Percentiles rank a stretch among this genome's conserved stretches.
phyloP scores from a whole-genome alignment of 2,113 vertebrate genomes.

The Cryptotis parvus region DNA sequence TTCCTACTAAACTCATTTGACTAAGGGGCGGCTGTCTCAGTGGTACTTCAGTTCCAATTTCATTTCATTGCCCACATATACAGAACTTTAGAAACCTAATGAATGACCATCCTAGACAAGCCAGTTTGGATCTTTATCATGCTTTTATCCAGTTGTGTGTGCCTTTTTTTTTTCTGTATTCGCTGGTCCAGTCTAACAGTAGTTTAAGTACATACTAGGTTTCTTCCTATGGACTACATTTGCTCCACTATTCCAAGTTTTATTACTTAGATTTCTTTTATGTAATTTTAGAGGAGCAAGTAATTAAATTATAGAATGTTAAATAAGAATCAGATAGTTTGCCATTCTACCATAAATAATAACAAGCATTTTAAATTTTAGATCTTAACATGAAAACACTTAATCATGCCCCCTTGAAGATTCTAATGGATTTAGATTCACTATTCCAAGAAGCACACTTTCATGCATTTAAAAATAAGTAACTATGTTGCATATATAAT shows the following conservation, averaged over 20 bases:
- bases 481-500: background rate
- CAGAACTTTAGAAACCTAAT: background rate
- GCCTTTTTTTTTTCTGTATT: background rate
- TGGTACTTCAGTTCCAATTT: background rate
- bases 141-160: background rate
- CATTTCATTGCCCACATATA: background rate
- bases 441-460: background rate
- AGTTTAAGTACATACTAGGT: background rate
- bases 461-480: background rate
- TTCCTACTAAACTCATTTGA: background rate
- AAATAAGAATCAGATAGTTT: background rate
- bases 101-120: background rate
- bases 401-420: background rate
- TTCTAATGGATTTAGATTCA: background rate
- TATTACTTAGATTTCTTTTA: background rate
- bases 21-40: background rate
- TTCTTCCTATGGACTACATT: background rate
- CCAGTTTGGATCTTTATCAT: background rate
- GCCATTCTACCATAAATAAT: background rate
- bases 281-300: background rate
- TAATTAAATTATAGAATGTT: background rate
- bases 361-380: background rate
- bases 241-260: background rate
- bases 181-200: background rate
- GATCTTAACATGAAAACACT: conserved; percentile 20